Evolutionary conservation across 1,140 invertebrate genomes (phyloP).

Genomic region (Drosophila tani): DNA sequence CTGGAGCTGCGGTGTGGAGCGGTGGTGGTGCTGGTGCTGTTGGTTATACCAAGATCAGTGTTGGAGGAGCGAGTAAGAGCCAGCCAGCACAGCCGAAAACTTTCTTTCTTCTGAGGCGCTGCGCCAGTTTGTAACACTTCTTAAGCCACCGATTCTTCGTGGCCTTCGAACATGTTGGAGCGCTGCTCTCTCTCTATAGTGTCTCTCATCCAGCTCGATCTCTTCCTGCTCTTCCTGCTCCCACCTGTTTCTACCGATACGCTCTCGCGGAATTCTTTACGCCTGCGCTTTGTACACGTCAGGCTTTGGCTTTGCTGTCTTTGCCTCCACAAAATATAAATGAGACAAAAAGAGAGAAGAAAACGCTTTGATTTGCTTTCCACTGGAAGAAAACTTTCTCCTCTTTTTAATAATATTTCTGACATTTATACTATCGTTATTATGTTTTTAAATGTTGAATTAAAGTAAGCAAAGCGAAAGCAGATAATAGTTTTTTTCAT

Average conservation of each 20-base stretch:
- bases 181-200: background rate
- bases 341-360: constrained; percentile 30
- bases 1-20: background rate
- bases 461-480: too few species aligned
- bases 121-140: constrained; percentile 77
- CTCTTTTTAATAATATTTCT: too few species aligned
- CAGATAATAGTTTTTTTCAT: too few species aligned
- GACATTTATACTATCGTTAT: too few species aligned
- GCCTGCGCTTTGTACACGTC: constrained; percentile 75
- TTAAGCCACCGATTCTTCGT: constrained; percentile 65
- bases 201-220: constrained; percentile 21
- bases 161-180: constrained; percentile 60
- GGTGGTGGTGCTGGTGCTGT: too few species aligned
- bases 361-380: constrained; percentile 15
- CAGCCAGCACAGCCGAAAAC: constrained; percentile 78
- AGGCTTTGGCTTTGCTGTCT: constrained; percentile 56
- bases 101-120: constrained; percentile 79
- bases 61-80: constrained; percentile 52
- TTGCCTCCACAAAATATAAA: constrained; percentile 46
- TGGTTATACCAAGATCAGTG: constrained; percentile 11
- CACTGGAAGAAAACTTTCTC: constrained; percentile 1
- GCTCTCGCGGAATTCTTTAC: constrained; percentile 61
- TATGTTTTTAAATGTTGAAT: too few species aligned
- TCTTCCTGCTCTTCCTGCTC: constrained; percentile 32
- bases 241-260: constrained; percentile 19